Base-by-base conservation (phyloP, 2,888 invertebrate species). In the Horisme vitalbata region DNA sequence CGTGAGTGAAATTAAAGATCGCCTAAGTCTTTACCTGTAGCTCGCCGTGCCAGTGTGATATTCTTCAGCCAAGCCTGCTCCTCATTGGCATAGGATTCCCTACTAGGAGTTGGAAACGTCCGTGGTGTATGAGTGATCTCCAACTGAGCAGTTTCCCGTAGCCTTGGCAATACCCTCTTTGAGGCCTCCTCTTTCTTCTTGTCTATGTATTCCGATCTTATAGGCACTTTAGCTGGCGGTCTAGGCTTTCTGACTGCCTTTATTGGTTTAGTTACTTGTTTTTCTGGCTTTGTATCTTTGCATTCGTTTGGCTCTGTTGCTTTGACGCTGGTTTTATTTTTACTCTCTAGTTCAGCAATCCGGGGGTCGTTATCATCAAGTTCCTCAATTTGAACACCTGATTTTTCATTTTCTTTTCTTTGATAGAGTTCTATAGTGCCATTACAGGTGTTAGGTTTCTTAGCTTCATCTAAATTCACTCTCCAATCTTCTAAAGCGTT, bases 31-130 rank as follows among this genome's bases (percentile, higher is more conserved):
- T 20, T 23, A 88, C 90, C 90, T 39, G 89, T 91, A 1, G 92
- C 91, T 67, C 93, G 86, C 62, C 94, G 87, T 6, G 95, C 94
- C 65, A 93, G 92, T 2, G 93, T 94, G 65, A 96, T 94, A 71
- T 96, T 96, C 55, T 91, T 90, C 51, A 96, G 75, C 95, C 96
- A 97, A 83, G 94, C 93, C 59, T 95, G 92, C 76, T 97, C 96
- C 68, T 94, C 93, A 0, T 88, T 79, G 9, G 91, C 87, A 34
- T 89, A 87, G 0, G 95, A 95, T 75, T 96, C 95, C 50, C 96
- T 86, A 37, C 93, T 93, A 0, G 97, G 96, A 1, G 97, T 96
- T 0, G 95, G 94, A 71, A 97, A 96, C 12, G 91, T 91, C 41
- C 97, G 88, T 6, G 93, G 92, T 0, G 96, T 95, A 68, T 96